Evolutionary conservation across 2,797 vertebrate species (phyloP), one percentile per base, ranked within the genome.

Genomic region (Zalophus californianus): DNA sequence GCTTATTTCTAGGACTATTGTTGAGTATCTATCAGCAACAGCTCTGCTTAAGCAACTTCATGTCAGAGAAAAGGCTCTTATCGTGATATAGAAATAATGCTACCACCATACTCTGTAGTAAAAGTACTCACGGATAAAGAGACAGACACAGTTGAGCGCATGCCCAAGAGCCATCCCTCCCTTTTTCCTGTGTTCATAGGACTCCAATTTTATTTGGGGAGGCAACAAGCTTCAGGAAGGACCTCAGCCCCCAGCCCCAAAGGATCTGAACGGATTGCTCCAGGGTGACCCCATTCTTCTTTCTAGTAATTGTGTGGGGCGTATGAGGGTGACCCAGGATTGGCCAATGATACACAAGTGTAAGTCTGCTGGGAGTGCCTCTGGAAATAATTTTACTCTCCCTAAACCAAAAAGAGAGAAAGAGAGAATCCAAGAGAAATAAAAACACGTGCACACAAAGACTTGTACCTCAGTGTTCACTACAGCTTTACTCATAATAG

Each of bases 1-100:
- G 86, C 75, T 96, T 93, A 96, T 86, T 97, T 86, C 90, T 96
- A 60, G 29, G 66, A 94, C 75, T 92, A 54, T 48, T 44, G 79
- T 87, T 97, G 90, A 95, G 35, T 86, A 92, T 95, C 79, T 82
- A 50, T 93, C 2, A 21, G 73, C 90, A 78, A 66, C 27, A 48
- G 54, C 86, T 96, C 94, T 87, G 54, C 64, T 12, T 90, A 92
- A 92, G 86, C 35, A 95, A 54, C 79, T 96, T 85, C 58, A 29
- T n/a, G 60, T 90, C 86, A 97, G 91, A 96, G 86, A 48, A 89
- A 88, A 94, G 48, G 52, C 56, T 96, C 84, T 93, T 64, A 52
- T 41, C 50, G 15, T 54, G 38, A 96, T 87, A 94, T 29, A 86
- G 64, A 85, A 96, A 86, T 52, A 96, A 92, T 38, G 41, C 52